Percentiles rank a stretch among this genome's conserved stretches.
Evolutionary conservation across 1,140 invertebrate genomes (phyloP).

Genomic region (Lepidurus couesii): DNA sequence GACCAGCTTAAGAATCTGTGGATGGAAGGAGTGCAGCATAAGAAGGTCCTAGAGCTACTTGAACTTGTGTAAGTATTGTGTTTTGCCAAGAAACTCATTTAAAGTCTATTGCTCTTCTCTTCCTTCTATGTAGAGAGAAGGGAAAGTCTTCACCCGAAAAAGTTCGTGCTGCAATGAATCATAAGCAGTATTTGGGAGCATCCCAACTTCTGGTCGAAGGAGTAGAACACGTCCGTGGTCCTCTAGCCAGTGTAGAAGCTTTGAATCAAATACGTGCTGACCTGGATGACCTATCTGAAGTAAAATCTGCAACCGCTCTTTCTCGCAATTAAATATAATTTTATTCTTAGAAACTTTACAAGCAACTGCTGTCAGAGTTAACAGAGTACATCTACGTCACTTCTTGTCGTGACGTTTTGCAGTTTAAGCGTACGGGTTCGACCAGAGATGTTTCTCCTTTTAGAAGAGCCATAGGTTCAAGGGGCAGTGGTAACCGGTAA

Average conservation of each 20-base stretch:
- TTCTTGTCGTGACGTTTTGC: constrained; percentile 53
- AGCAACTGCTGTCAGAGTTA: constrained; percentile 64
- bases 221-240: constrained; percentile 60
- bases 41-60: constrained; percentile 76
- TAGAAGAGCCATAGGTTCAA: neutral
- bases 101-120: constrained; percentile 32
- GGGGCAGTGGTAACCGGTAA: neutral
- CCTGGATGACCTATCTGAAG: constrained; percentile 47
- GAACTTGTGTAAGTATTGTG: constrained; percentile 72
- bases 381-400: constrained; percentile 67
- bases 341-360: constrained; percentile 56
- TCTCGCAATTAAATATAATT: neutral
- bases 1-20: constrained; percentile 90
- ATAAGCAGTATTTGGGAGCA: constrained; percentile 80
- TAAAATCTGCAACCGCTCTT: constrained; percentile 57
- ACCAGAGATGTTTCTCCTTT: constrained; percentile 26
- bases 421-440: constrained; percentile 47
- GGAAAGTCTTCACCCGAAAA: constrained; percentile 70
- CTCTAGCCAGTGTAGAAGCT: constrained; percentile 70
- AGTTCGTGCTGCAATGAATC: constrained; percentile 60
- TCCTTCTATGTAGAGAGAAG: constrained; percentile 57
- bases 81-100: constrained; percentile 7
- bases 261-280: constrained; percentile 68
- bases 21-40: constrained; percentile 87
- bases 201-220: constrained; percentile 70